Conservation (phyloP, 2,113 vertebrate genomes). For the Pogona vitticeps region DNA sequence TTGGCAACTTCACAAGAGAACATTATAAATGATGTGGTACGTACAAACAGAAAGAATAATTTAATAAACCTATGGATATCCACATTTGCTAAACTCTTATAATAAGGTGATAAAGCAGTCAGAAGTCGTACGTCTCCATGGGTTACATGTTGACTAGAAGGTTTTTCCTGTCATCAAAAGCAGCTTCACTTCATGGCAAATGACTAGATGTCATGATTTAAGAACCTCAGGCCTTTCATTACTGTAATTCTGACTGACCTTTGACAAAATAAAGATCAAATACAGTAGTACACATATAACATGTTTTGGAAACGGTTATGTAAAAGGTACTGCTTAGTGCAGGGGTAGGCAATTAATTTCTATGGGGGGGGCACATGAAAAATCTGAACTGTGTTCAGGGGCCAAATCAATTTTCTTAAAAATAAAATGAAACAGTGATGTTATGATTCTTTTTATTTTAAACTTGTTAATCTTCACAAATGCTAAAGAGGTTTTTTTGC, state of each 20-base stretch:
- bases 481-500: too few relatives aligned
- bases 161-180: slow-evolving; percentile 49
- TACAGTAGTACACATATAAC: background rate
- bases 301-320: slow-evolving; percentile 32
- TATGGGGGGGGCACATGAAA: too few relatives aligned
- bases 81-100: slow-evolving; percentile 62
- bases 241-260: slow-evolving; percentile 26
- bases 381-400: too few relatives aligned
- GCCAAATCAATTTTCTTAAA: too few relatives aligned
- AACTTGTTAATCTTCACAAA: too few relatives aligned
- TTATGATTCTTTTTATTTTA: too few relatives aligned
- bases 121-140: slow-evolving; percentile 58
- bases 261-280: background rate
- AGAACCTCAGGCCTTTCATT: slow-evolving; percentile 27
- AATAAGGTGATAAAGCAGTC: slow-evolving; percentile 57
- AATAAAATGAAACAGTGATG: too few relatives aligned
- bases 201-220: slow-evolving; percentile 37
- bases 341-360: too few relatives aligned
- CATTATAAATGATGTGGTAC: slow-evolving; percentile 52
- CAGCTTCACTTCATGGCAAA: slow-evolving; percentile 44
- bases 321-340: slow-evolving; percentile 24
- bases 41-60: slow-evolving; percentile 67
- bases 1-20: slow-evolving; percentile 59
- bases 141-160: slow-evolving; percentile 51
- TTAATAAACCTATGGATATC: slow-evolving; percentile 41